These are phyloP conservation scores for Empis stercorea DNA, from an alignment of 2,888 invertebrate genomes.

Conservation along the genomic window DNA sequence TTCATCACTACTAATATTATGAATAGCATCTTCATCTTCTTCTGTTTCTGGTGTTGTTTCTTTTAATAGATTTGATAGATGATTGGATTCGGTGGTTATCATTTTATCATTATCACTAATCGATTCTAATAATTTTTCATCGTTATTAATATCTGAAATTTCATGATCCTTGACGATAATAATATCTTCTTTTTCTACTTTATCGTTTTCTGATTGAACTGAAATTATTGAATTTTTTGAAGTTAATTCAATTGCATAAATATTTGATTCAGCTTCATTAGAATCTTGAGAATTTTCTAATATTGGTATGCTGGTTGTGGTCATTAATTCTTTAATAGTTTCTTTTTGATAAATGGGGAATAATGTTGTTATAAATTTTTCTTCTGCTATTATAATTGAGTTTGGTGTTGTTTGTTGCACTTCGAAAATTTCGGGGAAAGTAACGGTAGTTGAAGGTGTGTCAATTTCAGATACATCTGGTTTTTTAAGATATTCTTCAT, in stretches of 20 bases:
- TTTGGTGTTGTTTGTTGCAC: constrained; percentile 5
- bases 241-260: constrained; percentile 3
- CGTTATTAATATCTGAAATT: background rate
- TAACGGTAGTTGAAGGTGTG: background rate
- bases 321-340: background rate
- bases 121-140: background rate
- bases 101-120: background rate
- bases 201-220: background rate
- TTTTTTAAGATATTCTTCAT: no score
- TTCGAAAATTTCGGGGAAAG: constrained; percentile 11
- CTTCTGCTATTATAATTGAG: constrained; percentile 12
- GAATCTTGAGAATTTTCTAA: background rate
- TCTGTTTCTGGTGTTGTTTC: no score
- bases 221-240: background rate
- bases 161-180: background rate
- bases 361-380: constrained; percentile 9
- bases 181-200: background rate
- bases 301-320: background rate
- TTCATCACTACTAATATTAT: background rate
- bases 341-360: background rate
- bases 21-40: background rate
- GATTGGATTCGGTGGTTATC: background rate
- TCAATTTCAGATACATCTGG: no score
- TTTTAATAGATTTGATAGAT: background rate
- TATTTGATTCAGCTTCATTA: constrained; percentile 9